Base-by-base conservation (phyloP, 2,888 invertebrate genomes). In the Calephelis perditalis region DNA sequence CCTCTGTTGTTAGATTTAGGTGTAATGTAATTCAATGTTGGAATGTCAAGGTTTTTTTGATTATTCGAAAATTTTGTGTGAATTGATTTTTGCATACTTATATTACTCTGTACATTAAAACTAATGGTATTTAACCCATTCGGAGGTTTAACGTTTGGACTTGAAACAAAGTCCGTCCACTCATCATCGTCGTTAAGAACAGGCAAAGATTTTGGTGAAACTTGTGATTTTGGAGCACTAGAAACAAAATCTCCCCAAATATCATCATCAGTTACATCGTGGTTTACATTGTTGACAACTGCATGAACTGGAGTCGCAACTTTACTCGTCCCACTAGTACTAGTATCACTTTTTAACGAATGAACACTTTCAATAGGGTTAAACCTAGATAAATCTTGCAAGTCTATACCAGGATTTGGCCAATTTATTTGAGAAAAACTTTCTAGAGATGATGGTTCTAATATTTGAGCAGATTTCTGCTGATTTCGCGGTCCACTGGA, bases 221-320 rank as follows among this genome's bases (percentile, higher is more conserved):
- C 72, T 62, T 79, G 81, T 60, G 71, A 77, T 68, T 79, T 84
- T 3, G 90, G 88, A 65, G 81, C 85, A 68, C 86, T 89, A 0
- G 91, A 93, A 35, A 93, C 91, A 72, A 93, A 93, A 66, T 93
- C 93, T 2, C 92, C 91, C 93, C 93, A 93, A 68, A 91, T 91
- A 62, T 93, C 92, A 15, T 93, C 92, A 57, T 92, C 92, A 5
- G 74, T 47, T 15, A 65, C 65, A 67, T 81, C 80, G 59, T 73
- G 80, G 12, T 66, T 73, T 6, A 58, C 63, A 12, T 70, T 56
- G 45, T 61, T 75, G 63, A 77, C 79, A 26, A 78, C 78, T 61
- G 66, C 74, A 65, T 86, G 84, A 56, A 75, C 78, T 3, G 89
- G 89, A 6, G 88, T 86, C 10, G 76, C 71, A 36, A 68, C 71